A percentile compares a stretch with the other conserved stretches of the same genome.
Evolutionary conservation across 2,113 vertebrate genomes (phyloP).

Genomic region (Oriolus oriolus): DNA sequence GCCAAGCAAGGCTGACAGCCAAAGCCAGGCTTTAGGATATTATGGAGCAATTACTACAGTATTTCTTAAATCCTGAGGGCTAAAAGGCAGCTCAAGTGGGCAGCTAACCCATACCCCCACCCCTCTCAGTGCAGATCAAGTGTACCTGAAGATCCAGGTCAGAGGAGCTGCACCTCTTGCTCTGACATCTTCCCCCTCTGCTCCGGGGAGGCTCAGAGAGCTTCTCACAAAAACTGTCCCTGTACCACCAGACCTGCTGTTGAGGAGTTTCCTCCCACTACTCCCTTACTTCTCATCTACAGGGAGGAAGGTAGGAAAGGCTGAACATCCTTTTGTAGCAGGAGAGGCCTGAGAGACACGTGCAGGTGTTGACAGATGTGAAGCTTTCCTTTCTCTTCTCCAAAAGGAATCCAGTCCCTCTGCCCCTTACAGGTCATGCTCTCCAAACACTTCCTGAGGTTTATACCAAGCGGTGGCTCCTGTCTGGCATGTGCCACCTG

Average conservation of each 20-base stretch:
- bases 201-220: not conserved
- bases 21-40: slow-evolving; percentile 20
- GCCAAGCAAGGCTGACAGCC: slow-evolving; percentile 21
- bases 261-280: not conserved
- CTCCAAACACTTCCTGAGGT: not conserved
- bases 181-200: not conserved
- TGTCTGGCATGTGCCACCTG: accelerated
- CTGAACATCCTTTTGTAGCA: not conserved
- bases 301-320: not conserved
- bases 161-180: not conserved
- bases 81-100: not conserved
- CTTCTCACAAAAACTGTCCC: not conserved
- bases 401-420: not conserved
- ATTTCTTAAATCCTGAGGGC: slow-evolving; percentile 6
- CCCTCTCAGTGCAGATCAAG: not conserved
- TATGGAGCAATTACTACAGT: not conserved
- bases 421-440: not conserved
- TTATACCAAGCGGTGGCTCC: not conserved
- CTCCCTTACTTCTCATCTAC: not conserved
- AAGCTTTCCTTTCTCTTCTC: not conserved
- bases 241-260: not conserved
- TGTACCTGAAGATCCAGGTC: not conserved
- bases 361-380: not conserved
- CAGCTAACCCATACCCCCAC: not conserved
- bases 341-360: not conserved